A percentile compares a stretch with the other conserved stretches of the same genome.
phyloP scores from a whole-genome alignment of 2,888 invertebrate genomes.

The Drepana falcataria region DNA sequence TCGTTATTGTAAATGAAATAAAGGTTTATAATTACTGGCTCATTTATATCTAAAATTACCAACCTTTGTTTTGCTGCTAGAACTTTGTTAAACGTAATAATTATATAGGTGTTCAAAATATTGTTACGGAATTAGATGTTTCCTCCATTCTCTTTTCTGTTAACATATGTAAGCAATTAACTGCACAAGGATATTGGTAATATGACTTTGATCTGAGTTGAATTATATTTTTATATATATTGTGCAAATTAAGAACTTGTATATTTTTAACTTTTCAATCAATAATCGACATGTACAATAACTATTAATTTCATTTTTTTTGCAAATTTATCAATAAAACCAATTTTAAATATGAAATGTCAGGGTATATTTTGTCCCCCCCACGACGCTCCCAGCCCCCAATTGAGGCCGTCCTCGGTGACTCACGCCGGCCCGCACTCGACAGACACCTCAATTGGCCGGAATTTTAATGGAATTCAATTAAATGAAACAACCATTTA shows the following conservation, averaged over 20 bases:
- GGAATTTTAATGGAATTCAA: conserved; percentile 71
- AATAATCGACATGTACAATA: conserved; percentile 77
- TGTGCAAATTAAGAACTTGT: conserved; percentile 72
- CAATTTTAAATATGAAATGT: conserved; percentile 71
- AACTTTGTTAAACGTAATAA: conserved; percentile 71
- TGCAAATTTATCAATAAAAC: conserved; percentile 76
- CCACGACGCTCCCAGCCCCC: conserved; percentile 23
- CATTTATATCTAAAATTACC: conserved; percentile 67
- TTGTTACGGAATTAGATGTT: conserved; percentile 76
- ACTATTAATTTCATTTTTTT: conserved; percentile 71
- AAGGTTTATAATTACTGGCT: conserved; percentile 73
- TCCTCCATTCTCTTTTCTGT: conserved; percentile 67
- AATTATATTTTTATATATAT: conserved; percentile 77
- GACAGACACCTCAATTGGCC: conserved; percentile 56
- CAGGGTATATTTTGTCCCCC: conserved; percentile 47
- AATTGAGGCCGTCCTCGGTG: conserved; percentile 6
- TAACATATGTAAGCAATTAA: conserved; percentile 62
- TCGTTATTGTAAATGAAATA: conserved; percentile 74
- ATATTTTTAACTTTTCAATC: conserved; percentile 76
- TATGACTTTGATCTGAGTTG: conserved; percentile 73
- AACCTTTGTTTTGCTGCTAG: conserved; percentile 70
- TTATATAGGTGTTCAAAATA: conserved; percentile 76
- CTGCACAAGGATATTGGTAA: conserved; percentile 78
- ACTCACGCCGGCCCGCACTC: conserved; percentile 27
- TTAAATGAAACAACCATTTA: conserved; percentile 70